phyloP scores from a whole-genome alignment of 2,797 vertebrate genomes.

The Lacerta viridis region DNA sequence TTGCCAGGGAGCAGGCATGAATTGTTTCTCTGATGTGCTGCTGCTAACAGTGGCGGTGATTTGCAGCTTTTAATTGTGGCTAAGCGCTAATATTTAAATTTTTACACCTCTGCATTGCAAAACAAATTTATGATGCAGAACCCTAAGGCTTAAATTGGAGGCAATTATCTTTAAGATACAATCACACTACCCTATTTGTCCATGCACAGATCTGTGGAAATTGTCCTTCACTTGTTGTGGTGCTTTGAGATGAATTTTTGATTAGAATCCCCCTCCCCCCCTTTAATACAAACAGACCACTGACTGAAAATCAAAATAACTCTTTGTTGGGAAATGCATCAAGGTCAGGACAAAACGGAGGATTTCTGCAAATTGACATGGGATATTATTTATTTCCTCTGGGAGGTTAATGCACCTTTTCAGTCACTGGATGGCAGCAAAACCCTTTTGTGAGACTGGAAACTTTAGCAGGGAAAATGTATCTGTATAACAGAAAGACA shows the following conservation, averaged over 20 bases:
- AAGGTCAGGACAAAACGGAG: not conserved
- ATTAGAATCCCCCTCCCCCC: constrained; percentile 38
- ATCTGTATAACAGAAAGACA: not conserved
- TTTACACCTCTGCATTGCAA: constrained; percentile 11
- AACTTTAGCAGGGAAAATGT: rapidly evolving
- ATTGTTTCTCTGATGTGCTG: not conserved
- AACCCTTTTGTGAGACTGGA: not conserved
- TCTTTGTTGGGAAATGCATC: constrained; percentile 21
- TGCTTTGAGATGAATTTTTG: constrained; percentile 63
- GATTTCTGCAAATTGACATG: not conserved
- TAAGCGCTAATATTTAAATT: constrained; percentile 54
- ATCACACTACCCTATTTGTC: constrained; percentile 39
- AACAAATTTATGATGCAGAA: constrained; percentile 36
- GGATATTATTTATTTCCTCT: not conserved
- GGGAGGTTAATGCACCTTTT: not conserved
- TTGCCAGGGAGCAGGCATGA: not conserved
- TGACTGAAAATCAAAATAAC: constrained; percentile 27
- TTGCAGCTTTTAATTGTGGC: constrained; percentile 25
- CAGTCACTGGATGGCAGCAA: constrained; percentile 74
- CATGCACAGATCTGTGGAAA: constrained; percentile 41
- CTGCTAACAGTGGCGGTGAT: constrained; percentile 12
- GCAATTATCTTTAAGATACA: constrained; percentile 28
- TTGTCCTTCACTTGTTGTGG: constrained; percentile 49
- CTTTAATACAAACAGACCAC: constrained; percentile 6
- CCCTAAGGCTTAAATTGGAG: constrained; percentile 46